phyloP scores from a whole-genome alignment of 2,797 vertebrate species.

The Alca torda region DNA sequence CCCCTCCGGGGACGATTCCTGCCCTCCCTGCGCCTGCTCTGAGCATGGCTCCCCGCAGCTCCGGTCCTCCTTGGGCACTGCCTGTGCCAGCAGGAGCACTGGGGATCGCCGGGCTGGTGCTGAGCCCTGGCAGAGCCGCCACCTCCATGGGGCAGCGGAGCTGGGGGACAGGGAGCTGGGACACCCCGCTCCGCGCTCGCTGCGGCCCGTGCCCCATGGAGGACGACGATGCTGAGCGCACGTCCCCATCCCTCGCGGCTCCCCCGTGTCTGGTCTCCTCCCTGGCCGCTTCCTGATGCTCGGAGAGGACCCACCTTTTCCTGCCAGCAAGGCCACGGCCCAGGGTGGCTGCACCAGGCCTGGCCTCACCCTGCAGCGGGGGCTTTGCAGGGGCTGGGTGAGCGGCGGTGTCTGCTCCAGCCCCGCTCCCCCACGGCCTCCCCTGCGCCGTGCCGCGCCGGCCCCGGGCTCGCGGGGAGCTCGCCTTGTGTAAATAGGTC shows the following conservation, averaged over 20 bases:
- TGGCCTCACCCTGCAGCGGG: fast-evolving
- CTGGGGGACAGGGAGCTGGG: not conserved
- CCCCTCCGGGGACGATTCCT: fast-evolving
- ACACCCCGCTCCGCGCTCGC: fast-evolving
- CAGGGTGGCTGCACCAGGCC: not conserved
- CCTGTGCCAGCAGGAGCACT: not conserved
- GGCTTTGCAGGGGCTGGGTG: not conserved
- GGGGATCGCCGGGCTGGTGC: not conserved
- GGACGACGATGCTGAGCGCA: not conserved
- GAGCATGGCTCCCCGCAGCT: not conserved
- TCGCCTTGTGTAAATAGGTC: not conserved
- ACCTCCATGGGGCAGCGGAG: not conserved
- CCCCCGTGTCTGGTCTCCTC: constrained; percentile 18
- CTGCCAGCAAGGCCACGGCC: not conserved
- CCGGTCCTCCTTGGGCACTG: not conserved
- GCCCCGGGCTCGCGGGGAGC: fast-evolving
- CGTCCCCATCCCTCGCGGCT: not conserved
- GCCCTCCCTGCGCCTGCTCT: not conserved
- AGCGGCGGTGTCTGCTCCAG: fast-evolving
- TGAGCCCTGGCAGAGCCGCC: not conserved
- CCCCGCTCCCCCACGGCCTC: not conserved
- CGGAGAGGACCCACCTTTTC: constrained; percentile 31
- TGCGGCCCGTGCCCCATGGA: not conserved
- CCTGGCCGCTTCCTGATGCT: constrained; percentile 3
- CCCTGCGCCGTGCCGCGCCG: fast-evolving